These are phyloP conservation scores for Drosophila repletoides DNA, from an alignment of 1,140 invertebrate species.

Conservation along the genomic window DNA sequence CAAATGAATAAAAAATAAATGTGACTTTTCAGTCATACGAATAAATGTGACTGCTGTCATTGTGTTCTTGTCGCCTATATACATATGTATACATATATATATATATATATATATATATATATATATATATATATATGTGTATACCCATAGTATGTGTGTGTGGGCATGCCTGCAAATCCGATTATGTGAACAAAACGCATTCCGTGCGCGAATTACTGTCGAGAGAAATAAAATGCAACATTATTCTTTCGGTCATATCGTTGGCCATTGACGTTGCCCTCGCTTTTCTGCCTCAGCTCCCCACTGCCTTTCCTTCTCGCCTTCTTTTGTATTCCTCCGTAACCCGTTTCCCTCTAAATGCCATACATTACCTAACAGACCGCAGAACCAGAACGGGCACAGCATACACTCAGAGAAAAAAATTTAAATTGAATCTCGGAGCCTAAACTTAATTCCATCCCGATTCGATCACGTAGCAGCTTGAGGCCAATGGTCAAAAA, in stretches of 20 bases:
- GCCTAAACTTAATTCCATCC: too few species aligned
- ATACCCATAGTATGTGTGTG: neutral
- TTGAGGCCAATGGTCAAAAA: too few species aligned
- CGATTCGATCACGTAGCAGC: too few species aligned
- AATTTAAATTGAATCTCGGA: slow-evolving; percentile 8
- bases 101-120: neutral
- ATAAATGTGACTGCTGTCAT: slow-evolving; percentile 44
- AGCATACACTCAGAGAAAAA: neutral
- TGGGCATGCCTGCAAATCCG: slow-evolving; percentile 60
- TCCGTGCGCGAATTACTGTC: slow-evolving; percentile 71
- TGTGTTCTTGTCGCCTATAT: slow-evolving; percentile 22
- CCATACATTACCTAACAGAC: slow-evolving; percentile 60
- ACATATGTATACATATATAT: neutral
- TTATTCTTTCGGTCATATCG: slow-evolving; percentile 58
- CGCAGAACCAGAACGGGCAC: slow-evolving; percentile 14
- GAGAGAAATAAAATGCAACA: slow-evolving; percentile 76
- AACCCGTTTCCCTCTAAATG: slow-evolving; percentile 45
- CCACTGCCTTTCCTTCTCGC: slow-evolving; percentile 23
- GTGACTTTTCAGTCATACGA: slow-evolving; percentile 25
- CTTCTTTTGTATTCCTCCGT: too few species aligned
- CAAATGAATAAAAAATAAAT: slow-evolving; percentile 47
- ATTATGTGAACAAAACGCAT: slow-evolving; percentile 72
- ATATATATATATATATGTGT: neutral
- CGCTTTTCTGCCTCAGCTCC: neutral
- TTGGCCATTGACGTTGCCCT: slow-evolving; percentile 56